A percentile compares a stretch with the other conserved stretches of the same genome.
These are phyloP conservation scores for Alloscopus bannaensis DNA, from an alignment of 2,888 invertebrate genomes.

Conservation along the genomic window DNA sequence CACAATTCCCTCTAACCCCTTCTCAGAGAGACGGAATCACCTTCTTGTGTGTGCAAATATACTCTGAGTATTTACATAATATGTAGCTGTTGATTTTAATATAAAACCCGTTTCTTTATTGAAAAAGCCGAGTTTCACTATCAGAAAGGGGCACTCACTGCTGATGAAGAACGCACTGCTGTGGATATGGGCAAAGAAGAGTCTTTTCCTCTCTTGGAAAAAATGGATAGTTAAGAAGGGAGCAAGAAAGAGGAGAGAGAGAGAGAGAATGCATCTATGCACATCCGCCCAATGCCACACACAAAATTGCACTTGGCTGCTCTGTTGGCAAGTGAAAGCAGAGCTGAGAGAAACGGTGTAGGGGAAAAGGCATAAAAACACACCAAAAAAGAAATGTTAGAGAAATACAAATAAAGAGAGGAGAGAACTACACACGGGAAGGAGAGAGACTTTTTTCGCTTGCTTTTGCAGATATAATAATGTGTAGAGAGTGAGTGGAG, in stretches of 20 bases:
- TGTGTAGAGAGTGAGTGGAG: too few species aligned
- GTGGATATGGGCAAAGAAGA: too few species aligned
- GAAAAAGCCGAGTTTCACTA: not conserved
- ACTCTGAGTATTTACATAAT: not conserved
- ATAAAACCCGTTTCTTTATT: not conserved
- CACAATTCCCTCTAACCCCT: too few species aligned
- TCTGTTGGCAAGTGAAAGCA: constrained; percentile 58
- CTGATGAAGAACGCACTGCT: too few species aligned
- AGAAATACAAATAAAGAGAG: constrained; percentile 17
- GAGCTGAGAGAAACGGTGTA: too few species aligned
- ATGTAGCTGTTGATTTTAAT: not conserved
- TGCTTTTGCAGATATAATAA: too few species aligned
- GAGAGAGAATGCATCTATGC: constrained; percentile 30
- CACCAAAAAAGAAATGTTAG: constrained; percentile 18
- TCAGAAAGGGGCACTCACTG: not conserved
- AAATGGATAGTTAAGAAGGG: not conserved
- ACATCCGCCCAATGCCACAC: constrained; percentile 40
- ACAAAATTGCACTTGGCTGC: constrained; percentile 12
- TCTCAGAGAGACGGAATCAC: too few species aligned
- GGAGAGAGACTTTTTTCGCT: too few species aligned
- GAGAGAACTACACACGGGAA: too few species aligned
- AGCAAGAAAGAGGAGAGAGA: not conserved
- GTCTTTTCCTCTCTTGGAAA: not conserved
- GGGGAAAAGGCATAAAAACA: constrained; percentile 45
- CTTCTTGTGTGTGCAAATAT: too few species aligned